Percentiles rank a stretch among this genome's conserved stretches.
Conservation (phyloP, 92 coral and sea anemone species). For the Scolanthus callimorphus region DNA sequence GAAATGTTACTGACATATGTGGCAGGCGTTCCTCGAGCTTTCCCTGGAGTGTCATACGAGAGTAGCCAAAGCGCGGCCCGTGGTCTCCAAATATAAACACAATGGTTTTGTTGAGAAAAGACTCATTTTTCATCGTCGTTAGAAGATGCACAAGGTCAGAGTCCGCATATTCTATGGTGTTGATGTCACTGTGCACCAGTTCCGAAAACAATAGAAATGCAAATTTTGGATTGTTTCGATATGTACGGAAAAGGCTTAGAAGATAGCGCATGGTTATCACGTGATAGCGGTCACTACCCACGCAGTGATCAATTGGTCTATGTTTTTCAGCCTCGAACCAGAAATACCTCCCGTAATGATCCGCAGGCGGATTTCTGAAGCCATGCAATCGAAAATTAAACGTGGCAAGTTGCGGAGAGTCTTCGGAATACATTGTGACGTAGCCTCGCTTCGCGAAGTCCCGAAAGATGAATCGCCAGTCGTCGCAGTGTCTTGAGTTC, state of each 20-base stretch:
- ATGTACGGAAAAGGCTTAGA: conserved; percentile 45
- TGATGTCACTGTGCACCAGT: conserved; percentile 58
- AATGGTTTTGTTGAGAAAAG: conserved; percentile 50
- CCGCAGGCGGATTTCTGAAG: conserved; percentile 59
- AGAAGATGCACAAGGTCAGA: conserved; percentile 34
- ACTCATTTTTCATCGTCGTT: conserved; percentile 42
- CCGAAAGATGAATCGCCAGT: conserved; percentile 78
- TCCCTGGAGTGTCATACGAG: conserved; percentile 76
- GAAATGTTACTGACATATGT: conserved; percentile 71
- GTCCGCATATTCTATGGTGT: conserved; percentile 53
- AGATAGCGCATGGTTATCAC: conserved; percentile 36
- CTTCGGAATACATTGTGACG: conserved; percentile 66
- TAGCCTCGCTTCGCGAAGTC: conserved; percentile 56
- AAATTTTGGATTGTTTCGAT: conserved; percentile 40
- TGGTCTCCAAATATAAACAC: conserved; percentile 81
- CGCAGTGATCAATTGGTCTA: conserved; percentile 1
- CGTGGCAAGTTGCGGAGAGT: conserved; percentile 25
- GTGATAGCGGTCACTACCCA: conserved; percentile 6
- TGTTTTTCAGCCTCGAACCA: conserved; percentile 42
- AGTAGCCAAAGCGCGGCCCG: conserved; percentile 67
- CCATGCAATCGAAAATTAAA: conserved; percentile 55
- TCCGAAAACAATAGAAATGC: conserved; percentile 41
- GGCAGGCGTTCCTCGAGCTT: conserved; percentile 92
- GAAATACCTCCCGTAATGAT: conserved; percentile 55
- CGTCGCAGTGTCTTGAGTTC: conserved; percentile 56